A percentile compares a stretch with the other conserved stretches of the same genome.
Evolutionary conservation across 2,888 invertebrate species (phyloP).

Genomic region (Neoaliturus tenellus): DNA sequence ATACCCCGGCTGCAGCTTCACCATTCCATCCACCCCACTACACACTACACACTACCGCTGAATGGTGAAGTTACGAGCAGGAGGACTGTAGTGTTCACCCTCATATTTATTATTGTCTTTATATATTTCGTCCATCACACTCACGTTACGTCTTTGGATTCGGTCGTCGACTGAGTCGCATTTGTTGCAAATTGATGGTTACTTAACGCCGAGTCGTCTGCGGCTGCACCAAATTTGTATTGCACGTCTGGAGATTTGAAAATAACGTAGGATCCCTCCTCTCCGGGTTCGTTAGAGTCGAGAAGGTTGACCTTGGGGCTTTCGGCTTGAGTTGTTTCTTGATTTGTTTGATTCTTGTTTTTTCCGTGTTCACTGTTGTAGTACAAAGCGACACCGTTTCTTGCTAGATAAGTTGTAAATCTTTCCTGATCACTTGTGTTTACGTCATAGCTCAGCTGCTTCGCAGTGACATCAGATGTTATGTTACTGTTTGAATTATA

Average conservation of each 20-base stretch:
- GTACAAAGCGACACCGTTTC: conserved; percentile 64
- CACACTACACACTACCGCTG: background rate
- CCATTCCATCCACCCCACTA: background rate
- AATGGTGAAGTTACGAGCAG: conserved; percentile 28
- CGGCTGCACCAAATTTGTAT: conserved; percentile 66
- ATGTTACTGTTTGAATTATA: conserved; percentile 68
- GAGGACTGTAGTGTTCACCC: background rate
- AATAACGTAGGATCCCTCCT: conserved; percentile 65
- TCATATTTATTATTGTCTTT: background rate
- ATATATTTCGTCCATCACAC: background rate
- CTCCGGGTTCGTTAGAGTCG: conserved; percentile 48
- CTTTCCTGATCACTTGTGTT: conserved; percentile 68
- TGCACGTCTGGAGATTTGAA: conserved; percentile 67
- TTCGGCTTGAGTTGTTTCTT: conserved; percentile 60
- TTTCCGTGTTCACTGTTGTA: conserved; percentile 61
- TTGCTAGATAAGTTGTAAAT: conserved; percentile 68
- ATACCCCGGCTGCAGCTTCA: conserved; percentile 36
- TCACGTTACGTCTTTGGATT: conserved; percentile 39
- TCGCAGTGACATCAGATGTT: conserved; percentile 70
- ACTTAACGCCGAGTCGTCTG: background rate
- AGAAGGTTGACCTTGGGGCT: conserved; percentile 56
- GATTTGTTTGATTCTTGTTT: conserved; percentile 69
- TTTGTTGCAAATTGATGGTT: background rate
- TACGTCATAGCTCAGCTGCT: conserved; percentile 63
- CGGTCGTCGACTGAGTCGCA: conserved; percentile 4